phyloP scores from a whole-genome alignment of 1,140 invertebrate species.

The Papilio xuthus region DNA sequence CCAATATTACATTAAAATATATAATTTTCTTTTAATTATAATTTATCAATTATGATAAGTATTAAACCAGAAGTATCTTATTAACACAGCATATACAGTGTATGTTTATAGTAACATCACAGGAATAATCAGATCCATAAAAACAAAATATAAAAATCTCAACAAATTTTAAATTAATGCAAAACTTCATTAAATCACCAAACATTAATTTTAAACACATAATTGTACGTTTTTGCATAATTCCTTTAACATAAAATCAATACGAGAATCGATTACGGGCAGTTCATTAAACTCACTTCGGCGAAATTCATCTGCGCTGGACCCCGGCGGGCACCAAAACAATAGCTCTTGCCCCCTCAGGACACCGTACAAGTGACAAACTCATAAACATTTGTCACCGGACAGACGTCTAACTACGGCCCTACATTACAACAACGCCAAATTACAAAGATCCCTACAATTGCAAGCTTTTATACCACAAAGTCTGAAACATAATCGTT shows the following conservation, averaged over 20 bases:
- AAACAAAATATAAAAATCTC: not conserved
- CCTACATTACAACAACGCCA: slow-evolving; percentile 59
- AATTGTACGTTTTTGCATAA: slow-evolving; percentile 33
- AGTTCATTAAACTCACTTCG: slow-evolving; percentile 60
- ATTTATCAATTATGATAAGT: no score
- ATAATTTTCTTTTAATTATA: no score
- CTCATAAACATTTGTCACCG: slow-evolving; percentile 80
- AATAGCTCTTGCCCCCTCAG: slow-evolving; percentile 48
- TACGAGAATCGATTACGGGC: slow-evolving; percentile 39
- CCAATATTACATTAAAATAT: no score
- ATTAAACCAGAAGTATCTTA: no score
- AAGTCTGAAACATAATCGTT: not conserved
- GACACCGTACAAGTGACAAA: slow-evolving; percentile 71
- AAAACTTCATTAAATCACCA: slow-evolving; percentile 10
- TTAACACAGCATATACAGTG: no score
- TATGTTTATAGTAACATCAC: no score
- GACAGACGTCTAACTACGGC: slow-evolving; percentile 68
- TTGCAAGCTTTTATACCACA: slow-evolving; percentile 5
- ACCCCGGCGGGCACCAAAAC: slow-evolving; percentile 54
- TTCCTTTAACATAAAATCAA: slow-evolving; percentile 22
- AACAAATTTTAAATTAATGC: not conserved
- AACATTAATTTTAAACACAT: slow-evolving; percentile 4
- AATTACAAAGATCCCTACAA: slow-evolving; percentile 46
- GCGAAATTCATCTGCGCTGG: slow-evolving; percentile 49
- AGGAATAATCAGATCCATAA: not conserved